Evolutionary conservation across 2,888 invertebrate genomes (phyloP), one percentile per base, ranked within the genome.

Genomic region (Trachelus tabidus): DNA sequence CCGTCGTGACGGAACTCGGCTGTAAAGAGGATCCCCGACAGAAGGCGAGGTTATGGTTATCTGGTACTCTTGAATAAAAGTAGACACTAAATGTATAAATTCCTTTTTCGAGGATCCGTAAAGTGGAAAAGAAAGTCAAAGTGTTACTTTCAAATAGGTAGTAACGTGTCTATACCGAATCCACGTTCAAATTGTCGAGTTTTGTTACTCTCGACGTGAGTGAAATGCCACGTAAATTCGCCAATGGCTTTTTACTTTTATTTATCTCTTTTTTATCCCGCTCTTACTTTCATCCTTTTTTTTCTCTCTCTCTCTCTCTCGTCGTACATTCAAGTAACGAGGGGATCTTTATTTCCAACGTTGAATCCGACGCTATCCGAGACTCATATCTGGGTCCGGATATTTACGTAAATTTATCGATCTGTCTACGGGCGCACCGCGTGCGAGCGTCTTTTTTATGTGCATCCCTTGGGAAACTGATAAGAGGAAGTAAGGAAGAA

Each of bases 351-450:
- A 80, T 82, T 84, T 80, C 80, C 81, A 76, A 81, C 80, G 81
- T 83, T 83, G 71, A 83, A 86, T 87, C 83, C 82, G 83, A 33
- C 71, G 34, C 33, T 34, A 71, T 71, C 71, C 71, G 33, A 34
- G 71, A 81, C 82, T 56, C 85, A 84, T 85, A 86, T 80, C 79
- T 80, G 76, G 75, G 71, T 75, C 73, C 76, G 84, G 86, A 89
- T 89, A 90, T 90, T 89, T 85, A 85, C 87, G 88, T 85, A 89
- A 89, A 90, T 90, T 89, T 89, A 90, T 90, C 86, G 89, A 89
- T 88, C 87, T 87, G 85, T 87, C 85, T 80, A 77, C 82, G 81
- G 85, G 81, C 85, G 83, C 84, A 82, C 74, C 80, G 31, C 77
- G 77, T 74, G 78, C 76, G 77, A 82, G 82, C 84, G 85, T 88